Percentiles rank a stretch among this genome's conserved stretches.
These are phyloP conservation scores for Pseudomugil tenellus DNA, from an alignment of 2,797 vertebrate genomes.

Conservation along the genomic window DNA sequence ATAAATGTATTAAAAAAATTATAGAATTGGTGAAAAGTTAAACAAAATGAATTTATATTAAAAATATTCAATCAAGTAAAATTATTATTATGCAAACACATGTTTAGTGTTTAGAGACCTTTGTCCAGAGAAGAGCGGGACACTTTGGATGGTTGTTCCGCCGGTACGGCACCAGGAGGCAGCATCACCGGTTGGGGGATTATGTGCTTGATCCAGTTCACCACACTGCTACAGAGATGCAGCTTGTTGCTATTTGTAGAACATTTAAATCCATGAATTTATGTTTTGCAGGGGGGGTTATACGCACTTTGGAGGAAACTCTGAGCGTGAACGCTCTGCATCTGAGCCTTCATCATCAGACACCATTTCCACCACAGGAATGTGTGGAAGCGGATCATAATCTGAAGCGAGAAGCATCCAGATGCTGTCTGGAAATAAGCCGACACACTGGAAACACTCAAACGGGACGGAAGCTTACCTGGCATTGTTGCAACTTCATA, in stretches of 20 bases:
- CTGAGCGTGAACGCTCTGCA: background rate
- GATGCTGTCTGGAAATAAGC: background rate
- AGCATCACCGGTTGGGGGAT: constrained; percentile 73
- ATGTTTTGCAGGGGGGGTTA: background rate
- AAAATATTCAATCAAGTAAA: too few relatives aligned
- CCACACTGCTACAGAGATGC: constrained; percentile 61
- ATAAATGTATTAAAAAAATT: background rate
- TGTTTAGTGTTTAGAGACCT: constrained; percentile 57
- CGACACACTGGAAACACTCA: background rate
- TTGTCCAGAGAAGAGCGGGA: constrained; percentile 74
- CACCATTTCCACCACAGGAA: constrained; percentile 82
- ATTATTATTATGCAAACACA: too few relatives aligned
- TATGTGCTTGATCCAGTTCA: constrained; percentile 80
- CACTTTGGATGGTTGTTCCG: constrained; percentile 44
- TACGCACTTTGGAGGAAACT: constrained; percentile 74
- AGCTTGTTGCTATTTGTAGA: background rate
- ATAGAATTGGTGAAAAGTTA: too few relatives aligned
- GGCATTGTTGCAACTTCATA: constrained; percentile 67
- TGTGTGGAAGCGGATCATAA: constrained; percentile 78
- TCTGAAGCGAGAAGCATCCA: constrained; percentile 58
- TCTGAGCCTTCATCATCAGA: constrained; percentile 75
- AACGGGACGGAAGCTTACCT: constrained; percentile 68
- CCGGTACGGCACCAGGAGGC: constrained; percentile 60
- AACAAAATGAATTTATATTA: too few relatives aligned
- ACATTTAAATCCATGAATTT: rapidly evolving